Conservation (phyloP, 2,113 vertebrate species). For the Phocoena sinus region DNA sequence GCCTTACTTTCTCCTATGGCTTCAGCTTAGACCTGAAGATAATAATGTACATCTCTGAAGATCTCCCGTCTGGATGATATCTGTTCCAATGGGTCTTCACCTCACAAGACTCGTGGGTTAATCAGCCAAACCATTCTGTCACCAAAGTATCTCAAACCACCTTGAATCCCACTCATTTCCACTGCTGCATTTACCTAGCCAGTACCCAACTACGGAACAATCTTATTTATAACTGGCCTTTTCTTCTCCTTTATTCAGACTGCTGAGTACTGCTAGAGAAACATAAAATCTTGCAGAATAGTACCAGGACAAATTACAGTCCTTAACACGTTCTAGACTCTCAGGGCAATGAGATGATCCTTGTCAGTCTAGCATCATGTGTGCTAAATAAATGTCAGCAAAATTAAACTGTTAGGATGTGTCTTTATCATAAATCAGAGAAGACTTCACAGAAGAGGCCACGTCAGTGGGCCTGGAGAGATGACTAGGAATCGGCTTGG, state of each 20-base stretch:
- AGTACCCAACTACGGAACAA: not conserved
- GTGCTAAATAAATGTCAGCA: not conserved
- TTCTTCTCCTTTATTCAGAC: not conserved
- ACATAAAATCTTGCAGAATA: not conserved
- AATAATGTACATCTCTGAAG: not conserved
- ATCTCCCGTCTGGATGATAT: not conserved
- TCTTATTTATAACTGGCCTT: not conserved
- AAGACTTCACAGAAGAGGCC: not conserved
- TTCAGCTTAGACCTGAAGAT: not conserved
- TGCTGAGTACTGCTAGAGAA: not conserved
- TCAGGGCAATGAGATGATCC: not conserved
- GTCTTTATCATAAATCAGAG: not conserved
- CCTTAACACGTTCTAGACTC: not conserved
- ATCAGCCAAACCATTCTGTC: not conserved
- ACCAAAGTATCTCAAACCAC: not conserved
- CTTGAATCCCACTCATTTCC: not conserved
- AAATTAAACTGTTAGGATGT: not conserved
- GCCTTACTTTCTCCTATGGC: not conserved
- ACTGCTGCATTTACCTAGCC: not conserved
- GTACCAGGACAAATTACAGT: not conserved
- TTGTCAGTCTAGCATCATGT: not conserved
- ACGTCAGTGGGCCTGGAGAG: not conserved
- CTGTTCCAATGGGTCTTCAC: not conserved
- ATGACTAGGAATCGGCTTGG: not conserved
- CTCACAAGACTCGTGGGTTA: not conserved